Base-by-base conservation (phyloP, 1,140 invertebrate genomes). In the Drosophila lacertosa region DNA sequence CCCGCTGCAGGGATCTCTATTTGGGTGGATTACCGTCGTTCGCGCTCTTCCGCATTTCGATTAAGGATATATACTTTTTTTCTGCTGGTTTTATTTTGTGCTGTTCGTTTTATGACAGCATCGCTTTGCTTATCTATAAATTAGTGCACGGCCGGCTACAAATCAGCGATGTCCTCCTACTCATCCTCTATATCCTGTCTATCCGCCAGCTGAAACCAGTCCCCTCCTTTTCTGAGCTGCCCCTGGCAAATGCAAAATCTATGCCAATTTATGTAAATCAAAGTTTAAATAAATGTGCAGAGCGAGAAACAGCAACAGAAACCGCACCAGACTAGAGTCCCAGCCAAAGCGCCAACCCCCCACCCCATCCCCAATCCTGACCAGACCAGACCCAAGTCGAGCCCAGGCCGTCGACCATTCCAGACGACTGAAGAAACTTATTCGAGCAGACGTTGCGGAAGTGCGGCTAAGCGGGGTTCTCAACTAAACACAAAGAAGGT, bases 251-350 rank as follows among this genome's bases (percentile, higher is more conserved):
- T 80, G 58, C 26, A 55, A 76, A 65, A 76, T 80, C 67, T 68
- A 68, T 80, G 72, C 62, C 77, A 76, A 73, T 80, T 80, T 80
- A 81, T 80, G 77, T 72, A 72, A 80, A 73, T 80, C 76, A 75
- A 72, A 76, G 77, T 76, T 80, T 76, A 80, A 68, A 80, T 75
- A 76, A 80, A 80, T 75, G 58, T 75, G 62, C 48, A 45, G 33
- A 33, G 29, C 26, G 3, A 4, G 32, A 45, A 40, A 54, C 18
- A 35, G 42, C 44, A 53, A 32, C 20, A 57, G 11, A 26, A 53
- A 42, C 15, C 37, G 18, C 42, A 72, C 37, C 29, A 16, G 59
- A 53, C 50, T 18, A 37, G 16, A 39, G 22, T 45, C 20, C 32
- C 39, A n/a, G 35, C 47, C 2, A 15, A n/a, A 37, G 32, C 33